These are phyloP conservation scores for Synodontis membranacea DNA, from an alignment of 2,113 vertebrate genomes.

Conservation along the genomic window DNA sequence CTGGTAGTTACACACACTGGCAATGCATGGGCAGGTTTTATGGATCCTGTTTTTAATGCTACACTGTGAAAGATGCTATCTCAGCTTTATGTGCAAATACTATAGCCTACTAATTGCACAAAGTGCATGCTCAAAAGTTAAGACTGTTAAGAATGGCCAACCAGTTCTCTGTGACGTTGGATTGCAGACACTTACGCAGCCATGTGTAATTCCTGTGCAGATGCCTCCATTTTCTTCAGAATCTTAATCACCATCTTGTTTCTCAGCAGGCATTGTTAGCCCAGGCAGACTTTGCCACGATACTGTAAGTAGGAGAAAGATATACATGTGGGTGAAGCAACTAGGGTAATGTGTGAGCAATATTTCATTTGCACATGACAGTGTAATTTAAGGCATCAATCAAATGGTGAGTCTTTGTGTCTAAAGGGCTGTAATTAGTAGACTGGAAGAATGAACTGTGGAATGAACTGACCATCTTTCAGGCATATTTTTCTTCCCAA, in stretches of 20 bases:
- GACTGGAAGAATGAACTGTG: not conserved
- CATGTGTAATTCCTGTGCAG: constrained; percentile 31
- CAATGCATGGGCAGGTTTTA: constrained; percentile 54
- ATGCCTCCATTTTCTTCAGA: constrained; percentile 24
- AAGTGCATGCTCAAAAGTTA: constrained; percentile 47
- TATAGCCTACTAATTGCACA: constrained; percentile 66
- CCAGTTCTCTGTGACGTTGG: not conserved
- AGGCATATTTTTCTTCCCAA: constrained; percentile 1
- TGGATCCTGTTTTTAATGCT: constrained; percentile 52
- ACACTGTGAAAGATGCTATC: constrained; percentile 55
- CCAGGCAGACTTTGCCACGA: not conserved
- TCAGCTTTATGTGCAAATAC: constrained; percentile 65
- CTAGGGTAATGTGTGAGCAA: constrained; percentile 42
- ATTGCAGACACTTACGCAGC: constrained; percentile 4
- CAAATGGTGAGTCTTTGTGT: constrained; percentile 27
- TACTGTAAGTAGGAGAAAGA: constrained; percentile 30
- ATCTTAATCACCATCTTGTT: constrained; percentile 46
- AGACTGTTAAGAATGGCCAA: constrained; percentile 58
- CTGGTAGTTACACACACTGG: constrained; percentile 32
- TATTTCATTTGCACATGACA: constrained; percentile 43
- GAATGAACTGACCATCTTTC: constrained; percentile 13
- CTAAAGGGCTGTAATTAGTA: constrained; percentile 28
- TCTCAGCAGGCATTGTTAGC: constrained; percentile 45
- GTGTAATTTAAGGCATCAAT: constrained; percentile 61
- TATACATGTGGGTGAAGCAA: constrained; percentile 14